A percentile compares a stretch with the other conserved stretches of the same genome.
Conservation (phyloP, 1,140 invertebrate species). For the Bombus cullumanus region DNA sequence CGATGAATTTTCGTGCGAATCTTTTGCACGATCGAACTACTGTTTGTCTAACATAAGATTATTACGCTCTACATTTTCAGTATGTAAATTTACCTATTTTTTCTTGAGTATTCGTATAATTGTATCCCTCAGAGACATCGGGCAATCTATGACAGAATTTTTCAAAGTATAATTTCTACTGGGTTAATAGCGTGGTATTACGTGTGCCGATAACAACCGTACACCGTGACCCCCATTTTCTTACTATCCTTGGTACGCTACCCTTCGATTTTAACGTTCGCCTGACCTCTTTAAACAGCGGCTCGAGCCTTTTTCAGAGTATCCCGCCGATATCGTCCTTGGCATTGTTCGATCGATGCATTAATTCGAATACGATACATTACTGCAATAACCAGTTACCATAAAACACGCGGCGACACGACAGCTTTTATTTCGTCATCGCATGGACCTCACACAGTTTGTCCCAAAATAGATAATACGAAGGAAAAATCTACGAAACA, state of each 20-base stretch:
- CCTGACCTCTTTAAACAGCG: slow-evolving; percentile 24
- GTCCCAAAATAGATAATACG: not conserved
- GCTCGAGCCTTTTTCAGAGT: slow-evolving; percentile 34
- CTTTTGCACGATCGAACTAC: not conserved
- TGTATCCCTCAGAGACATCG: too few species aligned
- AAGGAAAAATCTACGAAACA: not conserved
- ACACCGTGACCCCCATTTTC: slow-evolving; percentile 53
- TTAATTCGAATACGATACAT: slow-evolving; percentile 45
- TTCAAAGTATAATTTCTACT: not conserved
- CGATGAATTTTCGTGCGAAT: not conserved
- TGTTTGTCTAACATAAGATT: too few species aligned
- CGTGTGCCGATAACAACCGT: not conserved
- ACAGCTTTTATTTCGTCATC: slow-evolving; percentile 33
- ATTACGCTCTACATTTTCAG: too few species aligned
- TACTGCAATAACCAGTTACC: slow-evolving; percentile 38
- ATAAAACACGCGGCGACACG: slow-evolving; percentile 24
- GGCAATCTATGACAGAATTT: too few species aligned
- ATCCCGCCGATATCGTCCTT: slow-evolving; percentile 27
- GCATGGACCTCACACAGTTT: not conserved
- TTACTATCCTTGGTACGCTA: slow-evolving; percentile 52
- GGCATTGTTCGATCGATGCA: slow-evolving; percentile 51
- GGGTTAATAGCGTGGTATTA: not conserved
- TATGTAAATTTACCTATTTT: too few species aligned
- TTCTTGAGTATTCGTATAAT: too few species aligned
- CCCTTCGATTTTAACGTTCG: slow-evolving; percentile 43